Evolutionary conservation across 2,888 invertebrate species (phyloP).

Genomic region (Leptarthrus brevirostris): DNA sequence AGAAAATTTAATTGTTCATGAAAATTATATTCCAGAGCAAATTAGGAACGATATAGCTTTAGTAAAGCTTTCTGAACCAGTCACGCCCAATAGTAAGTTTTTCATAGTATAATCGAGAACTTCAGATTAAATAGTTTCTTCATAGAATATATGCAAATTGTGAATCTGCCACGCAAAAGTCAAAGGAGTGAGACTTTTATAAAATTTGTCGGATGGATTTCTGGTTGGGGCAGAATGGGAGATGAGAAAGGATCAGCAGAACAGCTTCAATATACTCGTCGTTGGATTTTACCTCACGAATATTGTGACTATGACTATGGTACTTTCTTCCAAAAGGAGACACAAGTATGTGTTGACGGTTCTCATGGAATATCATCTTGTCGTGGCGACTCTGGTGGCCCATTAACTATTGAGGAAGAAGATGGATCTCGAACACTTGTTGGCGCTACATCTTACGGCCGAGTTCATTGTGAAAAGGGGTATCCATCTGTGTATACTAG

Average conservation of each 20-base stretch:
- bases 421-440: neutral
- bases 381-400: slow-evolving; percentile 5
- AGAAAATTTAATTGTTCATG: slow-evolving; percentile 44
- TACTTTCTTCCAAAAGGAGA: neutral
- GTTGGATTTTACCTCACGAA: slow-evolving; percentile 1
- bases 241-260: neutral
- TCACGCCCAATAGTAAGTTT: neutral
- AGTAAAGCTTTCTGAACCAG: slow-evolving; percentile 24
- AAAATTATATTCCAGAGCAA: slow-evolving; percentile 13
- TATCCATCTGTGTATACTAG: neutral
- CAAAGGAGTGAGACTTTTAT: neutral
- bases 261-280: neutral
- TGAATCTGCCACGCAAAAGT: slow-evolving; percentile 9
- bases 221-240: neutral
- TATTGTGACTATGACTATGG: neutral
- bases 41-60: slow-evolving; percentile 49
- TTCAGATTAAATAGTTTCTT: neutral
- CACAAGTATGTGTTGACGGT: slow-evolving; percentile 15
- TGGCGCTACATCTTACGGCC: neutral
- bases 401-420: neutral
- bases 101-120: neutral
- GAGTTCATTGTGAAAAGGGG: neutral
- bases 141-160: neutral
- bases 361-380: slow-evolving; percentile 5
- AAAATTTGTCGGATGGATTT: neutral